Conservation (phyloP, 2,888 invertebrate genomes). For the Erannis defoliaria region DNA sequence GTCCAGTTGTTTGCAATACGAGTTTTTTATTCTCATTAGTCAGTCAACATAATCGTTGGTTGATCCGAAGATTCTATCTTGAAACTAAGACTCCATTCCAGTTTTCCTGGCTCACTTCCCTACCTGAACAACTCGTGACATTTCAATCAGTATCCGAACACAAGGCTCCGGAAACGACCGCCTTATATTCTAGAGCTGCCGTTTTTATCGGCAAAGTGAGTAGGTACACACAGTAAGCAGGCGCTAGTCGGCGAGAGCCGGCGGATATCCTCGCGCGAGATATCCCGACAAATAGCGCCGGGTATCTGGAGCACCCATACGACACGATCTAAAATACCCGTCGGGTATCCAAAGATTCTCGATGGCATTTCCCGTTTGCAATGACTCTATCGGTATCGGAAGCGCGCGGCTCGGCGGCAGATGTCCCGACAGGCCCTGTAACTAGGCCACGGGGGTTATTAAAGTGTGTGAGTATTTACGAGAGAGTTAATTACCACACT, state of each 20-base stretch:
- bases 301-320: conserved; percentile 1
- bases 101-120: not conserved
- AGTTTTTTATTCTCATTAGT: too few species aligned
- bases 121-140: conserved; percentile 2
- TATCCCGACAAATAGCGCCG: conserved; percentile 21
- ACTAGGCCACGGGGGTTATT: conserved; percentile 11
- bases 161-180: conserved; percentile 3
- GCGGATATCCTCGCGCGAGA: conserved; percentile 15
- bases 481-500: not conserved
- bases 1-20: too few species aligned
- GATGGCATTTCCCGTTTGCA: conserved; percentile 15
- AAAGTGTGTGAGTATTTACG: not conserved
- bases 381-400: conserved; percentile 17
- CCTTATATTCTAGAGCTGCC: not conserved
- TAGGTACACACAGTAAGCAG: not conserved
- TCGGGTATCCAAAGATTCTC: conserved; percentile 15
- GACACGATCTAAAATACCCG: conserved; percentile 11
- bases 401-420: conserved; percentile 16
- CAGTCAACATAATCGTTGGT: too few species aligned
- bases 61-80: too few species aligned
- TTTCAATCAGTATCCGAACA: conserved; percentile 9
- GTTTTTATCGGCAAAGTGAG: too few species aligned
- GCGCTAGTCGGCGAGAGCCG: not conserved
- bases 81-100: too few species aligned
- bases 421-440: conserved; percentile 10